phyloP scores from a whole-genome alignment of 2,888 invertebrate genomes.

The Leucoma salicis region DNA sequence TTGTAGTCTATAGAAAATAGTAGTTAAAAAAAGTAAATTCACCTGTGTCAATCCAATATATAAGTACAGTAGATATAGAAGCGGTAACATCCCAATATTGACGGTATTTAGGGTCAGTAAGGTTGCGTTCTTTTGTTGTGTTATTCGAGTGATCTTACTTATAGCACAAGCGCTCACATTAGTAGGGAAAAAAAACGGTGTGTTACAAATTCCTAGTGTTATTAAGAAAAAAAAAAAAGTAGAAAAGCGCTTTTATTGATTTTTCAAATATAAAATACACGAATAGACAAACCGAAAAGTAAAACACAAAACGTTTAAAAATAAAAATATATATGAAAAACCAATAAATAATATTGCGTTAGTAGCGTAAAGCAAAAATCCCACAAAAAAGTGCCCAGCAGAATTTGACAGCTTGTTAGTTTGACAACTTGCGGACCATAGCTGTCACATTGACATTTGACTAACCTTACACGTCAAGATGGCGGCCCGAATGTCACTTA shows the following conservation, averaged over 20 bases:
- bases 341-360: constrained; percentile 20
- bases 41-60: no score
- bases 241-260: constrained; percentile 27
- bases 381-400: constrained; percentile 29
- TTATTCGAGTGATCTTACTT: no score
- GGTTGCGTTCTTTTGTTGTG: no score
- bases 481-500: constrained; percentile 65
- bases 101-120: no score
- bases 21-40: no score
- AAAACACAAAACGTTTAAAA: neutral
- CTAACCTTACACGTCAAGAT: constrained; percentile 74
- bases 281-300: neutral
- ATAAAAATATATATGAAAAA: constrained; percentile 14
- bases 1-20: no score
- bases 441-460: constrained; percentile 57
- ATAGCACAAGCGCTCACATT: no score
- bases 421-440: constrained; percentile 28
- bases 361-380: constrained; percentile 26
- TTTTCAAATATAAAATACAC: constrained; percentile 10
- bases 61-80: no score
- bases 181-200: no score
- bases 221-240: constrained; percentile 10
- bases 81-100: no score
- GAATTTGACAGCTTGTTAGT: constrained; percentile 40
- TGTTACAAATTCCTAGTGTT: no score